Percentiles rank a stretch among this genome's conserved stretches.
These are phyloP conservation scores for Riptortus pedestris DNA, from an alignment of 1,140 invertebrate genomes.

Conservation along the genomic window DNA sequence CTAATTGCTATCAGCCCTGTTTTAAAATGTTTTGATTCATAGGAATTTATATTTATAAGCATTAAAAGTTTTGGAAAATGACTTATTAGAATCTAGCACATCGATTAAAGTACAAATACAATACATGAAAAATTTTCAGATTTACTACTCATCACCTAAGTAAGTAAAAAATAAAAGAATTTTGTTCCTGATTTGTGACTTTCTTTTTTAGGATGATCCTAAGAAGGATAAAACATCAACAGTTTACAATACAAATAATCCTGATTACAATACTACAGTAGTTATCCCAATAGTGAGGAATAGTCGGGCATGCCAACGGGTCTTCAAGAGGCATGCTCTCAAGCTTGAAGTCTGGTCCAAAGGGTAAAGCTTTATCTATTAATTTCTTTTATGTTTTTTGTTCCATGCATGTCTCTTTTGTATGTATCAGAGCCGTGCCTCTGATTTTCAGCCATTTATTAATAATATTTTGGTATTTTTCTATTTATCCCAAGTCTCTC, in stretches of 20 bases:
- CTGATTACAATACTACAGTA: slow-evolving; percentile 73
- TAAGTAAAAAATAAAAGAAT: background rate
- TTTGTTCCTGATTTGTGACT: background rate
- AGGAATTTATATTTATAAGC: no score
- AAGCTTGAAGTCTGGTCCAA: slow-evolving; percentile 87
- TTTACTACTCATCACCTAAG: background rate
- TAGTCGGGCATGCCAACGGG: slow-evolving; percentile 63
- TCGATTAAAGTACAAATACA: no score
- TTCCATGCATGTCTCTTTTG: background rate
- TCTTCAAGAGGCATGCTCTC: slow-evolving; percentile 77
- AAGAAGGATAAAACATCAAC: slow-evolving; percentile 64
- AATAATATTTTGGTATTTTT: background rate
- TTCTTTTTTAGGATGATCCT: slow-evolving; percentile 53
- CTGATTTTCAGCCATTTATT: background rate
- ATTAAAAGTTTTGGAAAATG: no score
- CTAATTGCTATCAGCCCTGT: no score
- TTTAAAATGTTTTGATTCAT: no score
- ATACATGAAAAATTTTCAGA: no score
- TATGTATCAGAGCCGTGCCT: background rate
- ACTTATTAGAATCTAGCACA: no score
- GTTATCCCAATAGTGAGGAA: slow-evolving; percentile 68
- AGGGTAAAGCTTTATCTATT: slow-evolving; percentile 66
- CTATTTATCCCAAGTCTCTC: no score
- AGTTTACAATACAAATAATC: slow-evolving; percentile 76
- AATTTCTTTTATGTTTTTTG: background rate